Evolutionary conservation across 2,888 invertebrate genomes (phyloP).

Genomic region (Sphaerophoria rueppellii): DNA sequence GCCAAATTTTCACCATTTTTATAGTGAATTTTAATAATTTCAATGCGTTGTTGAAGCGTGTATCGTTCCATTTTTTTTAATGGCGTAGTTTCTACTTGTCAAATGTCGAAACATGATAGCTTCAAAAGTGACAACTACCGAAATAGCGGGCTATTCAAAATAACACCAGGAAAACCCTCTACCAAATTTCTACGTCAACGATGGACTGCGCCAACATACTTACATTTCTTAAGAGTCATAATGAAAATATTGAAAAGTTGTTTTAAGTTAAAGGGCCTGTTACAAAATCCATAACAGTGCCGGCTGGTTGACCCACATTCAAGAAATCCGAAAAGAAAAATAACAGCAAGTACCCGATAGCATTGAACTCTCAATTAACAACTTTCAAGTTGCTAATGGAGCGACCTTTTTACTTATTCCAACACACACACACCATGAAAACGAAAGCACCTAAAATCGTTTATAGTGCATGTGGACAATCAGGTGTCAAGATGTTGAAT

Average conservation of each 20-base stretch:
- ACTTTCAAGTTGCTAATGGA: constrained; percentile 59
- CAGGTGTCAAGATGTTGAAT: constrained; percentile 33
- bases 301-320: constrained; percentile 55
- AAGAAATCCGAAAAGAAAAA: constrained; percentile 5
- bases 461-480: constrained; percentile 6
- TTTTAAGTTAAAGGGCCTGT: constrained; percentile 21
- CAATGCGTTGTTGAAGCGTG: too few species aligned
- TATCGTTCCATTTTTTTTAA: too few species aligned
- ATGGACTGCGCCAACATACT: background rate
- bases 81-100: too few species aligned
- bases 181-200: constrained; percentile 1
- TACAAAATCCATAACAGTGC: constrained; percentile 9
- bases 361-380: constrained; percentile 63
- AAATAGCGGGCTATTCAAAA: too few species aligned
- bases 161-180: background rate
- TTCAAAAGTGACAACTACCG: too few species aligned
- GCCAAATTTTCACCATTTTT: too few species aligned
- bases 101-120: too few species aligned
- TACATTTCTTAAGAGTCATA: background rate
- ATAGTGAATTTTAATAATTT: too few species aligned
- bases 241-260: constrained; percentile 2
- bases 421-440: background rate
- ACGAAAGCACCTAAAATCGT: constrained; percentile 34
- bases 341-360: constrained; percentile 1
- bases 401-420: constrained; percentile 41